Conservation (phyloP, 2,888 invertebrate genomes). For the Lampropteryx suffumata region DNA sequence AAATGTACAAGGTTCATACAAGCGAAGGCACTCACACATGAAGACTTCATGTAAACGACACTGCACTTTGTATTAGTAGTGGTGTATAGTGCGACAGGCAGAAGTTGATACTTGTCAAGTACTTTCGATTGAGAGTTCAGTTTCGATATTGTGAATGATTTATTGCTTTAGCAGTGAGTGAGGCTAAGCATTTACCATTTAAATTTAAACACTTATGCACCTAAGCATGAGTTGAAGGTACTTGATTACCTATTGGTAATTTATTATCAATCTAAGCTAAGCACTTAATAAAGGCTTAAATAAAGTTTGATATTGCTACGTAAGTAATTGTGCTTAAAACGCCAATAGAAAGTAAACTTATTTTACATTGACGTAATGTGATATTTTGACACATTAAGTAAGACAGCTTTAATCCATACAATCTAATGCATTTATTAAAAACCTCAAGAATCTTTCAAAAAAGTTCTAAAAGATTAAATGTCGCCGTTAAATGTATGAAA, state of each 20-base stretch:
- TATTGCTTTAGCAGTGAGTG: conserved; percentile 10
- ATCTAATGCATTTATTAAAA: too few relatives aligned
- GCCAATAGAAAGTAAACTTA: too few relatives aligned
- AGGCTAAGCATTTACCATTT: too few relatives aligned
- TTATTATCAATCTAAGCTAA: not conserved
- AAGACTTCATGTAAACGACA: conserved; percentile 50
- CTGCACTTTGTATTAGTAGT: conserved; percentile 67
- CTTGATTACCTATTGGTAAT: not conserved
- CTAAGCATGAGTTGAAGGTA: not conserved
- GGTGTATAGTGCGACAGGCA: conserved; percentile 50
- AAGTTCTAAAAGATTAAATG: too few relatives aligned
- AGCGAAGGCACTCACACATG: conserved; percentile 67
- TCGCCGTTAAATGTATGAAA: too few relatives aligned
- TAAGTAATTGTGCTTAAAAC: too few relatives aligned
- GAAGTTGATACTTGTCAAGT: conserved; percentile 46
- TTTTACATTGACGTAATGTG: too few relatives aligned
- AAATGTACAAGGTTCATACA: conserved; percentile 74
- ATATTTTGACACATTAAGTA: too few relatives aligned
- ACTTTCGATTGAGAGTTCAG: conserved; percentile 34
- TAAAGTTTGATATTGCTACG: too few relatives aligned
- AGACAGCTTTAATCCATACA: too few relatives aligned
- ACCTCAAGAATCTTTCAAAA: too few relatives aligned
- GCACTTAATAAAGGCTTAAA: too few relatives aligned
- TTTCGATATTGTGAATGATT: conserved; percentile 23
- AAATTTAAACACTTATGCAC: conserved; percentile 1